Conservation (phyloP, 2,113 vertebrate species). For the Riparia riparia region DNA sequence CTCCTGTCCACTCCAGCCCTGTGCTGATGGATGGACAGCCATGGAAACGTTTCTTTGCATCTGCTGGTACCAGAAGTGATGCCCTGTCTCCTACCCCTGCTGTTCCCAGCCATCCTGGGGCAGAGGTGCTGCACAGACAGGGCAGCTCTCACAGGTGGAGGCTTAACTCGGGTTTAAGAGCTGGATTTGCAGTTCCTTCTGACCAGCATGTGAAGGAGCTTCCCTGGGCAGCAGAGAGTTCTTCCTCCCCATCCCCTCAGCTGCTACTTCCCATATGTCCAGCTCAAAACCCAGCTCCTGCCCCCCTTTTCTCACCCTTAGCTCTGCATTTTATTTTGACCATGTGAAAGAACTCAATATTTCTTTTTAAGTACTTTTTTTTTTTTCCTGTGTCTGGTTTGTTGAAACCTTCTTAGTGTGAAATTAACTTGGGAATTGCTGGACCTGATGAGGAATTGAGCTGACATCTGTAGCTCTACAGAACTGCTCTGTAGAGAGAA, state of each 20-base stretch:
- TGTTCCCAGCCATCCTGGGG: not conserved
- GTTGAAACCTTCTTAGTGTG: not conserved
- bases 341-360: not conserved
- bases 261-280: not conserved
- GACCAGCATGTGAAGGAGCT: not conserved
- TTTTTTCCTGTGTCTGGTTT: not conserved
- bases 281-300: not conserved
- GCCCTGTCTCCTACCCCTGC: not conserved
- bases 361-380: not conserved
- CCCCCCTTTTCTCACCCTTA: not conserved
- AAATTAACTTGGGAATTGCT: not conserved
- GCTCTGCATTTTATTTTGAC: not conserved
- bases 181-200: not conserved
- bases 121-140: not conserved
- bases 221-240: not conserved
- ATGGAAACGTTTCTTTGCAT: not conserved
- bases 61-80: not conserved
- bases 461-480: not conserved
- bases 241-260: not conserved
- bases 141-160: not conserved
- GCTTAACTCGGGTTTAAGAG: not conserved
- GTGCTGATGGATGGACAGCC: not conserved
- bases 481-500: not conserved
- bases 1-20: accelerated
- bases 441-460: not conserved